Conservation (phyloP, 2,113 vertebrate species). For the Haemorhous mexicanus region DNA sequence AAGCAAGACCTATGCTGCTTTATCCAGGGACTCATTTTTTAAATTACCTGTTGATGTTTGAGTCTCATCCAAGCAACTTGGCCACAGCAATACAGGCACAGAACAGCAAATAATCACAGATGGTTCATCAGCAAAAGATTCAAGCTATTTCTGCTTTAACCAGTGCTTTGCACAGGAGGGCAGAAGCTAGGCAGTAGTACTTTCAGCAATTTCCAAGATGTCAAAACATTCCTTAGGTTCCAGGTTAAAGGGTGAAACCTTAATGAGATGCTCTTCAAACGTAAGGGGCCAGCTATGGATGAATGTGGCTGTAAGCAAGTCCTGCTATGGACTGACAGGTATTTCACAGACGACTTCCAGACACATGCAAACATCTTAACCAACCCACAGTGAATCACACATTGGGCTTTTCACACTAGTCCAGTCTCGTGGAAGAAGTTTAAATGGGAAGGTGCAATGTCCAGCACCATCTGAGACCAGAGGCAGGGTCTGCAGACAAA, state of each 20-base stretch:
- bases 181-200: neutral
- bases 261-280: neutral
- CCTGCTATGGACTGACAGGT: neutral
- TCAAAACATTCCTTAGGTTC: neutral
- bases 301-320: neutral
- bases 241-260: neutral
- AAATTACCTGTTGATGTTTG: neutral
- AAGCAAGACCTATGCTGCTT: neutral
- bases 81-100: fast-evolving
- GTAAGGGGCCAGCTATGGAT: neutral
- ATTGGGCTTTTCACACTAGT: neutral
- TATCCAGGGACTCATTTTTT: neutral
- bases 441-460: neutral
- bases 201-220: neutral
- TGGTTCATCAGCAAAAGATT: neutral
- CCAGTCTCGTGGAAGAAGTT: neutral
- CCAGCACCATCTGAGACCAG: neutral
- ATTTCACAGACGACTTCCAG: neutral
- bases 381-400: neutral
- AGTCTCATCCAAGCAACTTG: neutral
- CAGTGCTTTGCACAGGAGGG: neutral
- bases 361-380: neutral
- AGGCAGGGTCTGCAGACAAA: conserved; percentile 10
- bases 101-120: neutral
- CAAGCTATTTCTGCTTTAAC: neutral